These are phyloP conservation scores for Cinara cedri DNA, from an alignment of 2,888 invertebrate genomes.

Conservation along the genomic window DNA sequence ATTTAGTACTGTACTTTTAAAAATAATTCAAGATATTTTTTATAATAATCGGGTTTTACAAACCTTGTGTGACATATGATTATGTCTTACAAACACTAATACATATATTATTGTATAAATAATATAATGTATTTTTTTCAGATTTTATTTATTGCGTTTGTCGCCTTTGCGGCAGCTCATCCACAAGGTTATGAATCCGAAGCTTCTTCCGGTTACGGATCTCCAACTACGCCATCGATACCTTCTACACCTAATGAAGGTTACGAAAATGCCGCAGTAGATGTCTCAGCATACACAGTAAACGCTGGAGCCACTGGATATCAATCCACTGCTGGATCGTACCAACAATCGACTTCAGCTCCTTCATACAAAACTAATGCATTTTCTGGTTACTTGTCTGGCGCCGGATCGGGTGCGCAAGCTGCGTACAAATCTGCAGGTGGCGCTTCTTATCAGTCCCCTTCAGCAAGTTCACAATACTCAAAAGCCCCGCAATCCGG, in stretches of 20 bases:
- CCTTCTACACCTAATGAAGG: conserved; percentile 18
- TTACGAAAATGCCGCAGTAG: conserved; percentile 26
- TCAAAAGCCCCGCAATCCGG: conserved; percentile 17
- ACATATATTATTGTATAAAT: conserved; percentile 2
- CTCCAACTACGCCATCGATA: conserved; percentile 26
- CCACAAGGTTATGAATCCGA: conserved; percentile 47
- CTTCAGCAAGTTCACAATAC: conserved; percentile 5
- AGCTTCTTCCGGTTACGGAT: conserved; percentile 41
- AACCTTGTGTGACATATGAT: too few species aligned
- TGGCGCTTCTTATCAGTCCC: conserved; percentile 7
- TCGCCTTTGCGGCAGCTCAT: conserved; percentile 38
- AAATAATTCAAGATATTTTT: too few species aligned
- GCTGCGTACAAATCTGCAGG: conserved; percentile 5
- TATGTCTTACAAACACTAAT: neutral
- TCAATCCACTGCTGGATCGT: conserved; percentile 30
- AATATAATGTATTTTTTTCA: conserved; percentile 1
- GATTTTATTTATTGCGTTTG: conserved; percentile 48
- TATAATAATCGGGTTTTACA: too few species aligned
- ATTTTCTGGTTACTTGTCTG: conserved; percentile 25
- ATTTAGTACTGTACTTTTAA: too few species aligned
- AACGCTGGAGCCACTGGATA: conserved; percentile 19
- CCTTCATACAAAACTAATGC: conserved; percentile 33
- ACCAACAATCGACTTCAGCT: conserved; percentile 28
- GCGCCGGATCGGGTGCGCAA: conserved; percentile 14
- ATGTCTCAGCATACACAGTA: conserved; percentile 11